Percentiles rank a stretch among this genome's conserved stretches.
phyloP scores from a whole-genome alignment of 2,888 invertebrate genomes.

The Sphinx pinastri region DNA sequence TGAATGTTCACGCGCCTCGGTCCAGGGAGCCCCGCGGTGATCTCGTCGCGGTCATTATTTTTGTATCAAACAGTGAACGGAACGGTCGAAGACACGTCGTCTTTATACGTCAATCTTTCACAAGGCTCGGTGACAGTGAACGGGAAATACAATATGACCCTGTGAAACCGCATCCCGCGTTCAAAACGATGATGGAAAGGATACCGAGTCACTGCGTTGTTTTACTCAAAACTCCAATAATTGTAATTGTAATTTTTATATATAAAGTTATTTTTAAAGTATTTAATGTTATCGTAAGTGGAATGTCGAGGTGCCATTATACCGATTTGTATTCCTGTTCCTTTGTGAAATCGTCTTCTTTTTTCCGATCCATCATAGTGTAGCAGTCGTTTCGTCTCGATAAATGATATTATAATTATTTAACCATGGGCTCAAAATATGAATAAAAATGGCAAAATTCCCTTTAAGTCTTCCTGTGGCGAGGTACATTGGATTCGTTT shows the following conservation, averaged over 20 bases:
- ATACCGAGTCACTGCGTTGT: slow-evolving; percentile 62
- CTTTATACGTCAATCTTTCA: not conserved
- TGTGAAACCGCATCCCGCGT: not conserved
- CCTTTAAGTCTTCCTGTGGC: slow-evolving; percentile 78
- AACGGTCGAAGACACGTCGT: not conserved
- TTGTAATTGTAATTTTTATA: slow-evolving; percentile 75
- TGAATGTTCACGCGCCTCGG: slow-evolving; percentile 41
- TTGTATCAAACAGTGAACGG: not conserved
- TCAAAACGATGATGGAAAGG: slow-evolving; percentile 52
- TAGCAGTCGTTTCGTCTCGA: slow-evolving; percentile 30
- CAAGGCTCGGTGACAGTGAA: not conserved
- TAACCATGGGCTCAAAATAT: slow-evolving; percentile 62
- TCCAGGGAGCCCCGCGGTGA: too few relatives aligned
- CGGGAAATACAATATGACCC: not conserved
- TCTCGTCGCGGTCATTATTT: slow-evolving; percentile 1
- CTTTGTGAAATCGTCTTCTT: slow-evolving; percentile 54
- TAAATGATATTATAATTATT: slow-evolving; percentile 30
- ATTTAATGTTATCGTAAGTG: slow-evolving; percentile 73
- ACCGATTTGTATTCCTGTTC: slow-evolving; percentile 73
- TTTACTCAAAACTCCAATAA: slow-evolving; percentile 75
- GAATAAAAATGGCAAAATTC: slow-evolving; percentile 55
- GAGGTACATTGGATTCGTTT: slow-evolving; percentile 58
- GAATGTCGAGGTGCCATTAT: slow-evolving; percentile 82
- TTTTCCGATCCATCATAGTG: slow-evolving; percentile 47
- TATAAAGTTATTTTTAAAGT: slow-evolving; percentile 74